phyloP scores from a whole-genome alignment of 2,797 vertebrate genomes.

The Salmo trutta region DNA sequence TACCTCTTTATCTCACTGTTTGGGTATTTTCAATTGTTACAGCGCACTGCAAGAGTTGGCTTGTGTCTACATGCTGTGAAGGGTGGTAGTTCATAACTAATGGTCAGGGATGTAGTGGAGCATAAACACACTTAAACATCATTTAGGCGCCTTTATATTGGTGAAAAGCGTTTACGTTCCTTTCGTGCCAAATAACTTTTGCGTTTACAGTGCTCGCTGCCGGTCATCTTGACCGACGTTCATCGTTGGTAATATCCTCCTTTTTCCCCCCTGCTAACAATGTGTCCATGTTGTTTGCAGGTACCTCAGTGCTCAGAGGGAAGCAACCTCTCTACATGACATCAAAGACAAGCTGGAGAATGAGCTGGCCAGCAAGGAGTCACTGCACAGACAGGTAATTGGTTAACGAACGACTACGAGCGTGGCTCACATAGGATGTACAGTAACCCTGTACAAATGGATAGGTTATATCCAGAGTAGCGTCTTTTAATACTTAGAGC shows the following conservation, averaged over 20 bases:
- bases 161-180: neutral
- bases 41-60: neutral
- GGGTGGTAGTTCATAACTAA: neutral
- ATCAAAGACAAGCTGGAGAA: slow-evolving; percentile 95
- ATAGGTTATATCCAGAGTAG: neutral
- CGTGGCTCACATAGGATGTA: neutral
- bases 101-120: neutral
- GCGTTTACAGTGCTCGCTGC: too few species aligned
- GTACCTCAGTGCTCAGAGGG: slow-evolving; percentile 91
- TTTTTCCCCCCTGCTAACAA: neutral
- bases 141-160: neutral
- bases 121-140: neutral
- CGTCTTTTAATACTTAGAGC: neutral
- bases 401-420: neutral
- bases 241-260: neutral
- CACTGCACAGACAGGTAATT: slow-evolving; percentile 87
- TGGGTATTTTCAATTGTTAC: neutral
- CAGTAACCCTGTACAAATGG: neutral
- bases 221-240: too few species aligned
- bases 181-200: too few species aligned
- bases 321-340: slow-evolving; percentile 92
- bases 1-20: neutral
- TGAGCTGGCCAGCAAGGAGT: slow-evolving; percentile 91
- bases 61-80: neutral
- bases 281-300: slow-evolving; percentile 63